Evolutionary conservation across 2,888 invertebrate genomes (phyloP).

Genomic region (Oscheius onirici): DNA sequence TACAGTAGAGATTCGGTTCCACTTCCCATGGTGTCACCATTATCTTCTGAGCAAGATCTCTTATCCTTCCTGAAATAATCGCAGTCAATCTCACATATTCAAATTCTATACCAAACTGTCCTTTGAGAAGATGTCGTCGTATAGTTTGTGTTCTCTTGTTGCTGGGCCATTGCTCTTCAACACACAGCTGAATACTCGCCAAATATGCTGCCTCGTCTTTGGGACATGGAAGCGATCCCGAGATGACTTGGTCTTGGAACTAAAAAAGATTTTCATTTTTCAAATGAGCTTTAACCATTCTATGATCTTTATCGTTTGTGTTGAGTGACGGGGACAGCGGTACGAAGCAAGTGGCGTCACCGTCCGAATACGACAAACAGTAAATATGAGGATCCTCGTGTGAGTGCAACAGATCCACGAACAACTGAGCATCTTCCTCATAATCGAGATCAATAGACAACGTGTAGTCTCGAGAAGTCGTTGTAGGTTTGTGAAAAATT

Average conservation of each 20-base stretch:
- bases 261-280: conserved; percentile 68
- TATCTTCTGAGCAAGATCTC: conserved; percentile 70
- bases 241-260: conserved; percentile 77
- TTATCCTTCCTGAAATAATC: conserved; percentile 57
- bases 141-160: conserved; percentile 70
- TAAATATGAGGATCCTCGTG: conserved; percentile 10
- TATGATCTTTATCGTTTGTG: background rate
- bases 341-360: conserved; percentile 13
- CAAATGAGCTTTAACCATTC: background rate
- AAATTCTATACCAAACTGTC: conserved; percentile 64
- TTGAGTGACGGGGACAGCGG: background rate
- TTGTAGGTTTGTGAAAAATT: background rate
- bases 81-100: background rate
- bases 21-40: conserved; percentile 72
- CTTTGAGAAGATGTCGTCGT: conserved; percentile 69
- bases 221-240: conserved; percentile 76
- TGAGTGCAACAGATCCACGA: background rate
- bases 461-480: background rate
- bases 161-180: conserved; percentile 76
- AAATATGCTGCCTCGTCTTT: conserved; percentile 78
- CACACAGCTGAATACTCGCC: conserved; percentile 78
- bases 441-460: background rate
- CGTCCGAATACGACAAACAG: conserved; percentile 25
- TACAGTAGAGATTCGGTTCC: conserved; percentile 64
- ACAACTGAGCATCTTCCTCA: background rate